Evolutionary conservation across 2,797 vertebrate species (phyloP).

Genomic region (Pantherophis alleghaniensis): DNA sequence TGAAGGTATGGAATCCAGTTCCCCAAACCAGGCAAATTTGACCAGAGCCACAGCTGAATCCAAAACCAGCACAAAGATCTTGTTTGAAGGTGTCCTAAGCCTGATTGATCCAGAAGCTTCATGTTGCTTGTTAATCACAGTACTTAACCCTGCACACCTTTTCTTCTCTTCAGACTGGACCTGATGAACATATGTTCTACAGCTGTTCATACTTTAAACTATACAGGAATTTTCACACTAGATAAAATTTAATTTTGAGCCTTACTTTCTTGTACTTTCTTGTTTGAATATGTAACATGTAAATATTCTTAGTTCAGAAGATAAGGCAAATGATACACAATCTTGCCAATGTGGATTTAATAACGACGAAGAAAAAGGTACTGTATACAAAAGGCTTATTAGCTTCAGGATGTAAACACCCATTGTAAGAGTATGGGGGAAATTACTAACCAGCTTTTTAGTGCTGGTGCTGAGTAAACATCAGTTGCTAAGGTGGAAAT

Average conservation of each 20-base stretch:
- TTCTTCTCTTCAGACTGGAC: neutral
- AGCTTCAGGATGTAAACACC: neutral
- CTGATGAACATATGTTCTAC: neutral
- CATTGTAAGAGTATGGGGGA: slow-evolving; percentile 10
- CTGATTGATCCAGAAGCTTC: neutral
- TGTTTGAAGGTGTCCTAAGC: neutral
- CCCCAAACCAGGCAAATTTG: neutral
- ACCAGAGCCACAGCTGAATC: neutral
- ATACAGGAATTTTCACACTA: neutral
- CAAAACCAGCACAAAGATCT: neutral
- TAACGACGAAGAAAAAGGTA: neutral
- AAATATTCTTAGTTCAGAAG: neutral
- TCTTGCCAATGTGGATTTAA: neutral
- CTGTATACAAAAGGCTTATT: neutral
- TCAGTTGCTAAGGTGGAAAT: slow-evolving; percentile 71
- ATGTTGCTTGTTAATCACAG: neutral
- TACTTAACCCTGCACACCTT: neutral
- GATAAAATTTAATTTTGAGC: neutral
- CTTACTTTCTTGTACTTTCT: neutral
- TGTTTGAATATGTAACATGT: neutral
- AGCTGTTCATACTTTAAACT: neutral
- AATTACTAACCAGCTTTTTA: slow-evolving; percentile 32
- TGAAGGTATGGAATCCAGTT: neutral
- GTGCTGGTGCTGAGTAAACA: slow-evolving; percentile 41
- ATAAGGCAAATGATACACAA: neutral